phyloP scores from a whole-genome alignment of 2,888 invertebrate species.

The Melikaiella ostensackeni region DNA sequence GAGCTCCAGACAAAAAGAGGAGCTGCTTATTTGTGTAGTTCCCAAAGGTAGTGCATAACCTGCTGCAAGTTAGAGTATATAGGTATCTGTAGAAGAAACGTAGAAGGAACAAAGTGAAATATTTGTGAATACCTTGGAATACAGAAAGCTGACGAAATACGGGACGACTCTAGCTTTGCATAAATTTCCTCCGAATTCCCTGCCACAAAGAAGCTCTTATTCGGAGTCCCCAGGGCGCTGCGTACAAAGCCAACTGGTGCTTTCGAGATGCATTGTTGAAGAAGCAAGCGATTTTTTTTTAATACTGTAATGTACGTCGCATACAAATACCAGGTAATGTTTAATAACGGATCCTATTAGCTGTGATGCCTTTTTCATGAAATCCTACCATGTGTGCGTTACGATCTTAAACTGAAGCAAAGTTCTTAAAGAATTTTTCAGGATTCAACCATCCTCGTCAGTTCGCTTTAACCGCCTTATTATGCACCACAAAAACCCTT shows the following conservation, averaged over 20 bases:
- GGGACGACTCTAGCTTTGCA: slow-evolving; percentile 27
- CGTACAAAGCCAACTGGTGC: slow-evolving; percentile 19
- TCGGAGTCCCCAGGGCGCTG: slow-evolving; percentile 24
- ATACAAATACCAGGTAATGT: slow-evolving; percentile 8
- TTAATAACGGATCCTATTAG: slow-evolving; percentile 22
- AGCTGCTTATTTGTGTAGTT: slow-evolving; percentile 30
- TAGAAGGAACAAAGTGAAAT: slow-evolving; percentile 36
- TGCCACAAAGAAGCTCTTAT: slow-evolving; percentile 38
- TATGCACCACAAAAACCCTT: background rate
- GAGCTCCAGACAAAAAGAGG: slow-evolving; percentile 16
- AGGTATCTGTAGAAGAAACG: slow-evolving; percentile 1
- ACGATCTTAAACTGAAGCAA: background rate
- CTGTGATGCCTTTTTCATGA: background rate
- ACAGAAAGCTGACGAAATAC: slow-evolving; percentile 36
- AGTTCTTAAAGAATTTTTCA: background rate
- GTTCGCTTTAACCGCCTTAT: background rate
- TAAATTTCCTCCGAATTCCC: slow-evolving; percentile 33
- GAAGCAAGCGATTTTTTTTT: slow-evolving; percentile 19
- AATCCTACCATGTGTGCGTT: background rate
- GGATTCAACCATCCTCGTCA: background rate
- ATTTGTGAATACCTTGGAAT: slow-evolving; percentile 25
- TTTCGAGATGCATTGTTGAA: slow-evolving; percentile 13
- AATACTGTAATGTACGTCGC: background rate
- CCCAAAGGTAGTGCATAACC: slow-evolving; percentile 30
- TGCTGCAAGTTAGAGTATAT: slow-evolving; percentile 31